These are phyloP conservation scores for Penaeus japonicus DNA, from an alignment of 1,140 invertebrate species.

Conservation along the genomic window DNA sequence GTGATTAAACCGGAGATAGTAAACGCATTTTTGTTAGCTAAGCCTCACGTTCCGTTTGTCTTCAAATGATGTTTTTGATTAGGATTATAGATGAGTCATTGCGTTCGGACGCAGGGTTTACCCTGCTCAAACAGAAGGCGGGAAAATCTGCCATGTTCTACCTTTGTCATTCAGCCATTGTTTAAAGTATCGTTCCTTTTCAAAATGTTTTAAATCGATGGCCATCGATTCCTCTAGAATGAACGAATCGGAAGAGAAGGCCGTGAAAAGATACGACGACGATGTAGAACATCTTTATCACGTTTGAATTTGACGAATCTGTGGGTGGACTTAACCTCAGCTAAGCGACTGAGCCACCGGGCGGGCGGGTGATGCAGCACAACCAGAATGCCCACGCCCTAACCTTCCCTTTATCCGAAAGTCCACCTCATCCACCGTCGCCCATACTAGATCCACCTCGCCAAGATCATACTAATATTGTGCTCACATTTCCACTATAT, in stretches of 20 bases:
- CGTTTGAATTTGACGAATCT: slow-evolving; percentile 50
- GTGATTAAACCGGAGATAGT: too few species aligned
- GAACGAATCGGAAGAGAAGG: not conserved
- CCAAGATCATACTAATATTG: too few species aligned
- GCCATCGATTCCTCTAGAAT: slow-evolving; percentile 2
- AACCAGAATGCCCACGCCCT: too few species aligned
- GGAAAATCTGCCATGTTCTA: slow-evolving; percentile 49
- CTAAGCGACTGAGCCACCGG: too few species aligned
- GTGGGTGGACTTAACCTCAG: slow-evolving; percentile 10
- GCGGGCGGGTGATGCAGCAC: too few species aligned
- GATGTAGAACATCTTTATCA: slow-evolving; percentile 39
- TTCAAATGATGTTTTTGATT: slow-evolving; percentile 25
- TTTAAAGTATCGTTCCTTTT: slow-evolving; percentile 41
- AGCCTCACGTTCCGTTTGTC: too few species aligned
- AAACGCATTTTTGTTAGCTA: too few species aligned
- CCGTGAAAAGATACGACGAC: slow-evolving; percentile 10
- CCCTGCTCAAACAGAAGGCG: slow-evolving; percentile 33
- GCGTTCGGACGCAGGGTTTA: slow-evolving; percentile 42
- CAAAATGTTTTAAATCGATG: slow-evolving; percentile 34
- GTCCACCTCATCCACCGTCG: too few species aligned
- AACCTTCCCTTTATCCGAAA: too few species aligned
- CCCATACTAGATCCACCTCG: too few species aligned
- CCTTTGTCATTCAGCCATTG: slow-evolving; percentile 38
- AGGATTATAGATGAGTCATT: slow-evolving; percentile 38
- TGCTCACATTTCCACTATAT: too few species aligned